A percentile compares a stretch with the other conserved stretches of the same genome.
Conservation (phyloP, 2,888 invertebrate species). For the Dicycla oo region DNA sequence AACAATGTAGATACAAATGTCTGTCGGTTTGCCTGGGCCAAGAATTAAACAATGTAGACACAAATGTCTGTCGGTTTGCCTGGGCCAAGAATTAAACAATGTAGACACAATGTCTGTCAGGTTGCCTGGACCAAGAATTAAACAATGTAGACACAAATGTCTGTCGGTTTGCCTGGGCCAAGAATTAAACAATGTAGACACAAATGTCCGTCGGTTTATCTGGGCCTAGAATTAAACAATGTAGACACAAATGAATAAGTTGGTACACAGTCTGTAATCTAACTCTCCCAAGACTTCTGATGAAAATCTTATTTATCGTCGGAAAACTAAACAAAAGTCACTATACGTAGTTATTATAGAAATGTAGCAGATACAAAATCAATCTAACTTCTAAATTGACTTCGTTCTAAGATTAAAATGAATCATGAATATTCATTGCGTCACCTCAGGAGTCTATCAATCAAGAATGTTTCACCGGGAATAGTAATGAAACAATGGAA, state of each 20-base stretch:
- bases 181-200: neutral
- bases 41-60: neutral
- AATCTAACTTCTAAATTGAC: conserved; percentile 55
- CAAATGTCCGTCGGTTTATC: neutral
- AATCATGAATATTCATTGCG: conserved; percentile 42
- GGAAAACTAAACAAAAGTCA: conserved; percentile 18
- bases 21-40: neutral
- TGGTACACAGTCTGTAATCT: neutral
- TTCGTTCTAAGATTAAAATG: conserved; percentile 35
- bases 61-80: neutral
- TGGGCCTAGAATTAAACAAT: neutral
- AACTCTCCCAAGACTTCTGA: neutral
- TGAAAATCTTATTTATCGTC: neutral
- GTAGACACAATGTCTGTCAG: neutral
- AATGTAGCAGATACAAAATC: conserved; percentile 29
- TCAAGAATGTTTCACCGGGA: conserved; percentile 18
- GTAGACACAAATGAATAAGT: no score
- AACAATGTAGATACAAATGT: neutral
- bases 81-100: neutral
- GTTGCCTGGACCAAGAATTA: no score
- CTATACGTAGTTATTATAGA: conserved; percentile 11
- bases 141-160: neutral
- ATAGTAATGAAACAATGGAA: conserved; percentile 2
- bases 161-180: neutral
- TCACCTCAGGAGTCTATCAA: conserved; percentile 17